Evolutionary conservation across 2,888 invertebrate genomes (phyloP).

Genomic region (Athalia rosae): DNA sequence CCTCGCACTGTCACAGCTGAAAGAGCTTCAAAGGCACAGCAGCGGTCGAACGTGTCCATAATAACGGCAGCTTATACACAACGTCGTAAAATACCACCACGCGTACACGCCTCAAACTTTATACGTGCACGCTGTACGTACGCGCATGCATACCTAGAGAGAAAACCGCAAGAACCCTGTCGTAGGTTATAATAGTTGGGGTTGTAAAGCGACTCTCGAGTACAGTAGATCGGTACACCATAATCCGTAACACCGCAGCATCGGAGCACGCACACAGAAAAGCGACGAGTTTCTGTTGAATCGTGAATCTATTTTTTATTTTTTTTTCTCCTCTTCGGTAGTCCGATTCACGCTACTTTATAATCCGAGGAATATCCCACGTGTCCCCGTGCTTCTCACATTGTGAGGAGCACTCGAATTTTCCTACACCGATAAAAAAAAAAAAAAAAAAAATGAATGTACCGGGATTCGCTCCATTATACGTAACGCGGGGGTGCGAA

Average conservation of each 20-base stretch:
- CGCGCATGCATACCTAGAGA: not conserved
- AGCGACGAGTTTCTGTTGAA: no score
- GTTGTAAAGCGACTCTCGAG: no score
- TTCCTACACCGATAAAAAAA: no score
- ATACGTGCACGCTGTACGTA: not conserved
- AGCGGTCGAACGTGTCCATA: constrained; percentile 46
- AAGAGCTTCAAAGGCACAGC: constrained; percentile 43
- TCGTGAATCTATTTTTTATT: not conserved
- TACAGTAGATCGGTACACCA: no score
- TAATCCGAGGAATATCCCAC: no score
- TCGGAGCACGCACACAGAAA: no score
- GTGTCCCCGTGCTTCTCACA: no score
- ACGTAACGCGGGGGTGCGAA: not conserved
- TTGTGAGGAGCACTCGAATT: no score
- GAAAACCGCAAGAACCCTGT: constrained; percentile 20
- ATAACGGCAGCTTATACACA: constrained; percentile 45
- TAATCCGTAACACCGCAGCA: no score
- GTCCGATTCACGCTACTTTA: not conserved
- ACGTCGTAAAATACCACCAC: constrained; percentile 20
- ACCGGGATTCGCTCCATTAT: not conserved
- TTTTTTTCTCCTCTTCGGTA: not conserved
- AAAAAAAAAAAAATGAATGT: not conserved
- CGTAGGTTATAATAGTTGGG: no score
- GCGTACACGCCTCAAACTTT: constrained; percentile 6
- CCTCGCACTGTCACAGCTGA: constrained; percentile 43